Evolutionary conservation across 2,888 invertebrate species (phyloP), one percentile per base, ranked within the genome.

Genomic region (Volucella inflata): DNA sequence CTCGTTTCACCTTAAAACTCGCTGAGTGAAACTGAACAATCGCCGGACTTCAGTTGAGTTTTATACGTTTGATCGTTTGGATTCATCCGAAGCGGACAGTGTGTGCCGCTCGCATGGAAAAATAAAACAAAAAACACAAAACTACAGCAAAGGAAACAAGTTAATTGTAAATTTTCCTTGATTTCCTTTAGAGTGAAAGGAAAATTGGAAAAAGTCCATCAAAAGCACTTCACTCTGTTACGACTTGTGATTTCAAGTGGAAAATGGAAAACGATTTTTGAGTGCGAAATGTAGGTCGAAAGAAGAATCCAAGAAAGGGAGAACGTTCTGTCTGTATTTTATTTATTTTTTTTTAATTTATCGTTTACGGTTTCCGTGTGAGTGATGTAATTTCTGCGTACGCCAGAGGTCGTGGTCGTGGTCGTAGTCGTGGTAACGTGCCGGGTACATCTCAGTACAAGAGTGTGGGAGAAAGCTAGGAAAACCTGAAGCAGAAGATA

Each of bases 301-400:
- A 77, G 72, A 81, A 72, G 68, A 68, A 76, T 42, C 42, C 21
- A 55, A 55, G 55, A 64, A 57, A 72, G 40, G 30, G 16, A 50
- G 64, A 76, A 44, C 16, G 12, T 30, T 30, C 30, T 30, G 30
- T 30, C 30, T 6, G 6, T 30, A 2, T 59, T 36, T 57, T 17
- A 0, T 16, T 17, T 36, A 30, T 44, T 64, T 36, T 59, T n/a
- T 55, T 59, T 16, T 75, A 2, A 1, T 62, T 77, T 48, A 51
- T 42, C 38, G 68, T 57, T 50, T 70, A 62, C 51, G 80, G 76
- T 72, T 80, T 64, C 80, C 64, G 60, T 75, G 67, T 80, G 59
- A 76, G 85, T 85, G 85, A 85, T 85, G 85, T 85, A 85, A 85
- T 81, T 81, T 78, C 14, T 76, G 62, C 71, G 81, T 70, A 38